Conservation (phyloP, 2,113 vertebrate genomes). For the Garra rufa region DNA sequence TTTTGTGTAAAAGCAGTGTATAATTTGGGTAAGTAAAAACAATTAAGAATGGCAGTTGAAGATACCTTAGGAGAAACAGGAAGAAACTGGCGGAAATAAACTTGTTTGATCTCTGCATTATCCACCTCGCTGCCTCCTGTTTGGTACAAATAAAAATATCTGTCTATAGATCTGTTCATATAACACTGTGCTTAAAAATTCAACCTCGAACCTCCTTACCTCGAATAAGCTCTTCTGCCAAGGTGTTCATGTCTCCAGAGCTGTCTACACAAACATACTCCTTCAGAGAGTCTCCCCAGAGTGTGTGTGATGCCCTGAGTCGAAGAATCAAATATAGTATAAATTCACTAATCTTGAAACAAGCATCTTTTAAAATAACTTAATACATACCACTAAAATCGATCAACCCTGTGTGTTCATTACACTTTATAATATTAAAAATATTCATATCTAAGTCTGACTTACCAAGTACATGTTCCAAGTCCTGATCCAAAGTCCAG, state of each 20-base stretch:
- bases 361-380: background rate
- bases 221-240: conserved; percentile 82
- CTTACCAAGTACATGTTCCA: conserved; percentile 84
- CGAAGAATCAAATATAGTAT: background rate
- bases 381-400: background rate
- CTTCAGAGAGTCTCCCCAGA: conserved; percentile 80
- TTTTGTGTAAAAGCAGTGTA: background rate
- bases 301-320: conserved; percentile 81
- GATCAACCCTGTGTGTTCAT: background rate
- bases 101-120: conserved; percentile 76
- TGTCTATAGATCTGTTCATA: background rate
- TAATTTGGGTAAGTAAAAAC: background rate
- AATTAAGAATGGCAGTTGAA: background rate
- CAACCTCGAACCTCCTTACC: conserved; percentile 56
- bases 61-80: conserved; percentile 87
- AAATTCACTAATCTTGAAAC: background rate
- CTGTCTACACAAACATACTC: conserved; percentile 87
- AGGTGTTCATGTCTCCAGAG: conserved; percentile 81
- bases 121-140: conserved; percentile 76
- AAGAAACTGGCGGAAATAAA: conserved; percentile 88
- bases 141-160: conserved; percentile 1
- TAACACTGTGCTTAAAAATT: background rate
- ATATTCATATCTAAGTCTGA: background rate
- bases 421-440: background rate
- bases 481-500: conserved; percentile 89